Evolutionary conservation across 2,888 invertebrate species (phyloP), one percentile per base, ranked within the genome.

Genomic region (Philereme vetulata): DNA sequence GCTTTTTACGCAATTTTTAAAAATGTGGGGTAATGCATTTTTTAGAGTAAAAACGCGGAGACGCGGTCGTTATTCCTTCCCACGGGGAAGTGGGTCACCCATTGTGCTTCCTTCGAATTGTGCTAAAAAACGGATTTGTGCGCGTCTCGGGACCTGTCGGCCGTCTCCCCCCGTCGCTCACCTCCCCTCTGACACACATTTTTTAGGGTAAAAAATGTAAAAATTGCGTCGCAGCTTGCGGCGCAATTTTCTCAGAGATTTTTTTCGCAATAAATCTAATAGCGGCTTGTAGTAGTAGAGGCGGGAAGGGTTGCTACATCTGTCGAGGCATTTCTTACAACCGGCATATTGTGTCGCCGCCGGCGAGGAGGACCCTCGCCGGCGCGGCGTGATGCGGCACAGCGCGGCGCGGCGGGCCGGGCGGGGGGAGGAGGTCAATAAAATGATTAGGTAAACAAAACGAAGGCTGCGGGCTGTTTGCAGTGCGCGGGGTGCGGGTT

Each of bases 1-100:
- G 82, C 83, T 86, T 86, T 87, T 84, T 77, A 74, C 71, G 72
- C 77, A 78, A 84, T 86, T 89, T 89, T 82, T 74, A 74, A 80
- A 87, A 91, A 90, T 86, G 82, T 92, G 91, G 91, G 92, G 92
- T 92, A 92, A 92, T 92, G 91, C 89, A 85, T 80, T 92, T 91
- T 91, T 91, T 91, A 90, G 88, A 79, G 77, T 76, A 81, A 81
- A 86, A 85, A 76, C 73, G 76, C 83, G 84, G 78, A 86, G 86
- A 84, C 84, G 74, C 82, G 76, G 80, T 82, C 88, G 92, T 91
- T 91, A 92, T 88, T 90, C 87, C 85, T 91, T 91, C 92, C 92
- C 92, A 92, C 92, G 92, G 89, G 88, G 90, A 91, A 89, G 82
- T 91, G 92, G 92, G 92, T 90, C 92, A 91, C 77, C 81, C 85